Evolutionary conservation across 2,797 vertebrate species (phyloP), one percentile per base, ranked within the genome.

Genomic region (Ataeniobius toweri): DNA sequence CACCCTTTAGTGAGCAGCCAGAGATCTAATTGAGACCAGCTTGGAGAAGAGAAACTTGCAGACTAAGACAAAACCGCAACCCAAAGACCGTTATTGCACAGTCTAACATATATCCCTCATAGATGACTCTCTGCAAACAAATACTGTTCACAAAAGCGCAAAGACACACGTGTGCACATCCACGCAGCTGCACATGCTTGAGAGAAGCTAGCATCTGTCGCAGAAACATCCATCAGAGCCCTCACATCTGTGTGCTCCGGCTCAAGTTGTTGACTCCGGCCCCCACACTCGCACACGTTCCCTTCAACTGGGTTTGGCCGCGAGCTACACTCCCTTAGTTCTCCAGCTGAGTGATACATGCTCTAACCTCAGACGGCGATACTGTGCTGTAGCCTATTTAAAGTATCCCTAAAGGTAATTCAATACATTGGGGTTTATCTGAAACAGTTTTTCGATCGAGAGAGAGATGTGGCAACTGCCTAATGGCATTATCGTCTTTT

Each of bases 171-270:
- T 84, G 86, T 80, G 74, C 87, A 28, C 41, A 71, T 80, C 80
- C 72, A 80, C 90, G 72, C 88, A 93, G 89, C 93, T 94, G 93
- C 89, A 90, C 84, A 90, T 89, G 83, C 84, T 88, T 85, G 74
- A 84, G 88, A 80, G 73, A 83, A 89, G 70, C 58, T 74, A 87
- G 89, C 95, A 95, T 94, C 93, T 95, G 95, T 93, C 84, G 71
- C 83, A 76, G 81, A 91, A 86, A 93, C 90, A 93, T 95, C 94
- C 88, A 76, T 95, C 95, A 95, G 86, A 92, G 91, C 83, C 84
- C 91, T 83, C 93, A 94, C 93, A 95, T 95, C 93, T 96, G 95
- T 93, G 91, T 71, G 86, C 85, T 92, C 77, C 86, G 73, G 88
- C 88, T 88, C 88, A 44, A 83, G 86, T 80, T 83, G 85, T 80